Conservation (phyloP, 2,797 vertebrate genomes). For the Spea hammondii region DNA sequence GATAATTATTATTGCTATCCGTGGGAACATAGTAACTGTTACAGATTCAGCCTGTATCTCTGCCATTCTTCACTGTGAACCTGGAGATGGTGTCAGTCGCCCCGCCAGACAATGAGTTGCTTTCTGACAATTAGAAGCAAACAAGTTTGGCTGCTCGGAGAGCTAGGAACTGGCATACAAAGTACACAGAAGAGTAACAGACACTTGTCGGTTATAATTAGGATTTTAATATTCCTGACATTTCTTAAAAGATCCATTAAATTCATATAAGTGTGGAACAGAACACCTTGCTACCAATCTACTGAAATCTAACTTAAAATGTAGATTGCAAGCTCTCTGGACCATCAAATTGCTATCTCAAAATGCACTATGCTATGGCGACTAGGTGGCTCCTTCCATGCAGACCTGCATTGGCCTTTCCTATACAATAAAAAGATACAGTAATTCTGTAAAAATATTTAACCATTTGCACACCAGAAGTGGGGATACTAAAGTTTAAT, state of each 20-base stretch:
- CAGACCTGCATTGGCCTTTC: too few species aligned
- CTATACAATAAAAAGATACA: too few species aligned
- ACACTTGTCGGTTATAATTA: slow-evolving; percentile 4
- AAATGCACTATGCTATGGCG: too few species aligned
- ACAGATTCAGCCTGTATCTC: not conserved
- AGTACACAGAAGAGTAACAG: not conserved
- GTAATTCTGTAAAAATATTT: too few species aligned
- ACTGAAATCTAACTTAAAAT: not conserved
- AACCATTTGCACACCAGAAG: too few species aligned
- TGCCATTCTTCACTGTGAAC: not conserved
- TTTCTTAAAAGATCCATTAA: not conserved
- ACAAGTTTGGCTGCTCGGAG: not conserved
- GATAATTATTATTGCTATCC: not conserved
- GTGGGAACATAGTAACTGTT: not conserved
- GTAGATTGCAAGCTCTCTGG: not conserved
- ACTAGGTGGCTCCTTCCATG: too few species aligned
- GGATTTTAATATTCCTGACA: not conserved
- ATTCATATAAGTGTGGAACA: not conserved
- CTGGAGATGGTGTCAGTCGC: not conserved
- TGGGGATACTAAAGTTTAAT: too few species aligned
- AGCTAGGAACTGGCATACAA: slow-evolving; percentile 6
- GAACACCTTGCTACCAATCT: not conserved
- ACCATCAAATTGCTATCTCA: not conserved
- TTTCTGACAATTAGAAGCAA: slow-evolving; percentile 19
- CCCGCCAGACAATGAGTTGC: not conserved